Evolutionary conservation across 2,113 vertebrate species (phyloP).

Genomic region (Dasyprocta punctata): DNA sequence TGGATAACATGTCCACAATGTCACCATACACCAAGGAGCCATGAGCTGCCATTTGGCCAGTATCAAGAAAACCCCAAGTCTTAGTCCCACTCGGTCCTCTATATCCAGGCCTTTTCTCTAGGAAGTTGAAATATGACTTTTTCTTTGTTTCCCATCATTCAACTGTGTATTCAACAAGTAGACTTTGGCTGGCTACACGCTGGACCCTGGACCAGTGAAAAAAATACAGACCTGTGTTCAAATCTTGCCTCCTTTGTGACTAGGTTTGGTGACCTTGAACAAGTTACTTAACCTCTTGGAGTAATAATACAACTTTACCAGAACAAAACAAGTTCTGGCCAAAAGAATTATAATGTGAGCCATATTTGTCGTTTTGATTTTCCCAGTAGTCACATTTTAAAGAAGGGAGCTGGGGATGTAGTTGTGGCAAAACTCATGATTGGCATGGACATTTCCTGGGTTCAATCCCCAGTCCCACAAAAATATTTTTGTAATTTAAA

Average conservation of each 20-base stretch:
- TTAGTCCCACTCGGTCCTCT: background rate
- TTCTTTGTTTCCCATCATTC: background rate
- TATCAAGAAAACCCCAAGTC: background rate
- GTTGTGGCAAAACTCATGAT: background rate
- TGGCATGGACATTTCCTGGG: background rate
- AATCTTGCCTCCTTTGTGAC: background rate
- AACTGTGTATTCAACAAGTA: background rate
- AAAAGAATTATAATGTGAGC: background rate
- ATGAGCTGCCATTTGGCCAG: background rate
- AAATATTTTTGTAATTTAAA: background rate
- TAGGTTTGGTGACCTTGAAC: background rate
- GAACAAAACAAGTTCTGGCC: background rate
- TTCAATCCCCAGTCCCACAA: background rate
- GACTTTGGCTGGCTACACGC: background rate
- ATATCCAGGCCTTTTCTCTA: background rate
- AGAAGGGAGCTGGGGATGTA: background rate
- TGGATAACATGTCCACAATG: background rate
- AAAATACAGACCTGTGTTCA: background rate
- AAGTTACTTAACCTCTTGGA: conserved; percentile 6
- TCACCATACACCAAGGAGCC: background rate
- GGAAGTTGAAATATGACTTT: conserved; percentile 4
- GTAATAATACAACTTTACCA: background rate
- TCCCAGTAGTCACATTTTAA: background rate
- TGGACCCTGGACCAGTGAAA: background rate
- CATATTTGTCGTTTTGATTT: background rate